Evolutionary conservation across 2,113 vertebrate genomes (phyloP), one percentile per base, ranked within the genome.

Genomic region (Carassius gibelio): DNA sequence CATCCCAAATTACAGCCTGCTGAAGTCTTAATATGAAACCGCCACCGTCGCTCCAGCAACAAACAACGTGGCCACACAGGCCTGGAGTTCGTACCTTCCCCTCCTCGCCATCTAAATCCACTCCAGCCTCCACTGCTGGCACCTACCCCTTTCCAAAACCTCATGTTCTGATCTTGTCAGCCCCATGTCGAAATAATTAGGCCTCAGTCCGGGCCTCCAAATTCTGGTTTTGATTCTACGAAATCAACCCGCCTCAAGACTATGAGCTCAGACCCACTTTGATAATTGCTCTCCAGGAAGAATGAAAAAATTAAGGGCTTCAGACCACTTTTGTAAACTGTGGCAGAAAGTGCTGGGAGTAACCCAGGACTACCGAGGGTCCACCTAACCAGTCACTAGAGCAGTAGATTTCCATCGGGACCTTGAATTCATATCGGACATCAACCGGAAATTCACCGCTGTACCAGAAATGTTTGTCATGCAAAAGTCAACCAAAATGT

Each of bases 1-100:
- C 82, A 88, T 86, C 82, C 91, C 89, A 90, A 93, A 93, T 92
- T 90, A 88, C 90, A 87, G 89, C 93, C 91, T 87, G 90, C 90
- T 89, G 88, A 76, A 87, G 83, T 85, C 89, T 86, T 84, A 85
- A 90, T 80, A 88, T 86, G 86, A 77, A 34, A 75, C 83, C 17
- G 68, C 88, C 88, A 85, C 42, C 0, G 87, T 92, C 88, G 61
- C 87, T 84, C 68, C 5, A 74, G 90, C 85, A 90, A 93, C 87
- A 68, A 86, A 45, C 72, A 75, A 14, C 88, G 89, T 88, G 66
- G 72, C 89, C 85, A 84, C 90, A 89, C 38, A 45, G 36, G 19
- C 5, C 48, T 30, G 26, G 52, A 48, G 23, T 52, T 71, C 82
- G 50, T 78, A 79, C 8, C 72, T n/a, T n/a, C 50, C 19, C 17